A percentile compares a stretch with the other conserved stretches of the same genome.
phyloP scores from a whole-genome alignment of 2,113 vertebrate species.

The Sebastes fasciatus region DNA sequence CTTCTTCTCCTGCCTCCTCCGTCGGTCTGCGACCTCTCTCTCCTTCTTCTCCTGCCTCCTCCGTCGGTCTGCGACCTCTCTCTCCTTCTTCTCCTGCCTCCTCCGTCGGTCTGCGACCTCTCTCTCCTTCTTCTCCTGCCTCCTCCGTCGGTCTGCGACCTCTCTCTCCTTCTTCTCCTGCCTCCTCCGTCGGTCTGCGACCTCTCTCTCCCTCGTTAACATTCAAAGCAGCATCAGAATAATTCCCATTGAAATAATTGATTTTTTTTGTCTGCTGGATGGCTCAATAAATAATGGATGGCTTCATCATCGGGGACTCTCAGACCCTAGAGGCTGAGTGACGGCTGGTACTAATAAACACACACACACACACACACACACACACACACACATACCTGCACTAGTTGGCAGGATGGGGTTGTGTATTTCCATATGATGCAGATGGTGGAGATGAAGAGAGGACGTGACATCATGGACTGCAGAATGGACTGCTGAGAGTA shows the following conservation, averaged over 20 bases:
- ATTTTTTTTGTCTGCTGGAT: constrained; percentile 73
- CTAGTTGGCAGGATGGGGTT: background rate
- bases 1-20: constrained; percentile 1
- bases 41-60: background rate
- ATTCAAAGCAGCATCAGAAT: constrained; percentile 75
- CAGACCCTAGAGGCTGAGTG: constrained; percentile 60
- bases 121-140: background rate
- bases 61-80: background rate
- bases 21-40: background rate
- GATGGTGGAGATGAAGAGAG: constrained; percentile 11
- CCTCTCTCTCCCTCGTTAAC: constrained; percentile 47
- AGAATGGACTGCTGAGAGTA: background rate
- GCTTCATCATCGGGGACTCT: constrained; percentile 74
- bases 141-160: background rate
- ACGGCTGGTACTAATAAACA: constrained; percentile 60
- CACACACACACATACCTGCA: background rate
- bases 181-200: background rate
- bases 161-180: background rate
- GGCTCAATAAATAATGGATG: constrained; percentile 83
- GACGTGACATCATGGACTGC: background rate
- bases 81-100: background rate
- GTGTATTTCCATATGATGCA: background rate
- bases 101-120: background rate
- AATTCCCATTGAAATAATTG: constrained; percentile 83
- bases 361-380: constrained; percentile 31